Evolutionary conservation across 2,888 invertebrate species (phyloP).

Genomic region (Dryomyza anilis): DNA sequence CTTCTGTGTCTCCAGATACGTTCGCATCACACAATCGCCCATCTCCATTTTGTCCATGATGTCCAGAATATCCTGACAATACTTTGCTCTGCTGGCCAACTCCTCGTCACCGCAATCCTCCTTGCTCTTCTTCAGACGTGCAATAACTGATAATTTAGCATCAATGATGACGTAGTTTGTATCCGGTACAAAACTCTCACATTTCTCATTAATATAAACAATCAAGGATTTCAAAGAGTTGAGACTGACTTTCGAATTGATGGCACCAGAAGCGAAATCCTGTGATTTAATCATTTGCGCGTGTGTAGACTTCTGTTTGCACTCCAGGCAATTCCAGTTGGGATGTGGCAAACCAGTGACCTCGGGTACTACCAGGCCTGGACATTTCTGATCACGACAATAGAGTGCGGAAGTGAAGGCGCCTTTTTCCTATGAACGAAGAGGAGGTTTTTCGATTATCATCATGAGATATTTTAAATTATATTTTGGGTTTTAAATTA

Average conservation of each 20-base stretch:
- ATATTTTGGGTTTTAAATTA: too few species aligned
- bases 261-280: constrained; percentile 55
- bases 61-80: constrained; percentile 53
- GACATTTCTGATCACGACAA: constrained; percentile 62
- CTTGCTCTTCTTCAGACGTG: constrained; percentile 45
- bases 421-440: constrained; percentile 51
- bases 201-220: constrained; percentile 55
- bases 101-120: constrained; percentile 52
- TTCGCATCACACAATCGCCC: constrained; percentile 57
- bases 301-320: constrained; percentile 60
- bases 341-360: constrained; percentile 67
- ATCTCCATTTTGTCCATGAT: constrained; percentile 55
- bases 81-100: constrained; percentile 49
- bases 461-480: too few species aligned
- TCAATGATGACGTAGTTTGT: constrained; percentile 58
- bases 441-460: too few species aligned
- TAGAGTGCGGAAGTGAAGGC: constrained; percentile 57
- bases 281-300: constrained; percentile 56
- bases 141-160: constrained; percentile 54
- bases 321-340: constrained; percentile 71
- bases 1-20: constrained; percentile 48
- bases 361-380: constrained; percentile 62
- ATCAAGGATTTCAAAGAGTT: constrained; percentile 50
- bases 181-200: constrained; percentile 53
- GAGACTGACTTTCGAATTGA: constrained; percentile 56